A percentile compares a stretch with the other conserved stretches of the same genome.
These are phyloP conservation scores for Parnassius smintheus DNA, from an alignment of 2,888 invertebrate genomes.

Conservation along the genomic window DNA sequence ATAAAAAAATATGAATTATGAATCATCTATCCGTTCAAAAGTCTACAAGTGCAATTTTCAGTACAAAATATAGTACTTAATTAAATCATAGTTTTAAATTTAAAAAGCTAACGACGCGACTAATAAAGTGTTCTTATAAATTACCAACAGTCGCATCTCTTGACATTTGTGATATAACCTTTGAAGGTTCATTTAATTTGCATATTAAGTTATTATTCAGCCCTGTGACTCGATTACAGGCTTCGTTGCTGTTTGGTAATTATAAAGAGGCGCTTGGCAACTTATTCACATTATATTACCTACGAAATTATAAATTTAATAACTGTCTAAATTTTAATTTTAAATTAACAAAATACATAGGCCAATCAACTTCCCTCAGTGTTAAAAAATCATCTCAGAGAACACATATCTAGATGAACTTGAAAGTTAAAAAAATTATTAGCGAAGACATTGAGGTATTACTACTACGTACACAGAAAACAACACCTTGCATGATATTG, in stretches of 20 bases:
- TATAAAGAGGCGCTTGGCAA: conserved; percentile 1
- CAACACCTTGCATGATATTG: too few relatives aligned
- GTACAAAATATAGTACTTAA: not conserved
- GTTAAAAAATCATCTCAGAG: too few relatives aligned
- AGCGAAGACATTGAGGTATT: too few relatives aligned
- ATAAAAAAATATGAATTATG: too few relatives aligned
- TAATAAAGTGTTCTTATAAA: conserved; percentile 13
- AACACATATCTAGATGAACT: too few relatives aligned
- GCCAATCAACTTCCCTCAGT: too few relatives aligned
- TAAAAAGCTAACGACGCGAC: conserved; percentile 11
- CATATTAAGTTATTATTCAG: conserved; percentile 21
- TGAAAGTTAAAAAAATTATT: too few relatives aligned
- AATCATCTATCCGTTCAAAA: too few relatives aligned
- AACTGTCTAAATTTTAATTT: too few relatives aligned
- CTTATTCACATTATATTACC: not conserved
- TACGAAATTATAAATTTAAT: not conserved
- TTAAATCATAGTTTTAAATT: conserved; percentile 9
- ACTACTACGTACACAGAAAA: too few relatives aligned
- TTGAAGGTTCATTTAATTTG: conserved; percentile 13
- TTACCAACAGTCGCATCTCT: conserved; percentile 6
- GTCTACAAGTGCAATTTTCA: too few relatives aligned
- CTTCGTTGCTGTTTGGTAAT: conserved; percentile 15
- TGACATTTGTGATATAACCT: conserved; percentile 10
- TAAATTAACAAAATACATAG: too few relatives aligned
- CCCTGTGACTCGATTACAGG: conserved; percentile 15